Evolutionary conservation across 2,888 invertebrate genomes (phyloP).

Genomic region (Micoletzkya japonica): DNA sequence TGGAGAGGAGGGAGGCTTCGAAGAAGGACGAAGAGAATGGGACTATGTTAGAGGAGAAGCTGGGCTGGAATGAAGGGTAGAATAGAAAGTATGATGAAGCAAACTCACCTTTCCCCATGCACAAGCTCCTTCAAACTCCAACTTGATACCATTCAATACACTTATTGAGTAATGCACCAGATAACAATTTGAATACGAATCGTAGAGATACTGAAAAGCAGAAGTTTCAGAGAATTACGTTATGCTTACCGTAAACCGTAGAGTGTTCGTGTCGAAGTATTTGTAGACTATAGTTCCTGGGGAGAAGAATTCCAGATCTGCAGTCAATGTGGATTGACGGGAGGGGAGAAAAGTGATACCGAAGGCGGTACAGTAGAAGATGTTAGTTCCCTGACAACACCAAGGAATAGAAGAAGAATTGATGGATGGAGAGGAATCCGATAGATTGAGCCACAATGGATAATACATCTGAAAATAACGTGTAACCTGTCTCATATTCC

Average conservation of each 20-base stretch:
- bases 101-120: no score
- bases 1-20: no score
- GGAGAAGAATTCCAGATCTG: not conserved
- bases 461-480: not conserved
- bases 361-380: constrained; percentile 2
- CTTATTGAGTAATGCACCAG: no score
- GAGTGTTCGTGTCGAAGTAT: not conserved
- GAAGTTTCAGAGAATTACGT: no score
- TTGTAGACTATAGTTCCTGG: constrained; percentile 11
- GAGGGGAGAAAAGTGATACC: not conserved
- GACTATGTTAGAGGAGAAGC: no score
- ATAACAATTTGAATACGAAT: no score
- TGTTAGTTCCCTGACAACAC: not conserved
- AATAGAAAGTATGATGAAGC: no score
- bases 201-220: no score
- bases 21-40: no score
- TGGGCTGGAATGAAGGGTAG: no score
- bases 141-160: no score
- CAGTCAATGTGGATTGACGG: not conserved
- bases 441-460: not conserved
- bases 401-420: constrained; percentile 6
- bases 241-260: constrained; percentile 3
- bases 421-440: constrained; percentile 8
- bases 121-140: no score
- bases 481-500: not conserved